Base-by-base conservation (phyloP, 2,888 invertebrate genomes). In the Trachelus stipa region DNA sequence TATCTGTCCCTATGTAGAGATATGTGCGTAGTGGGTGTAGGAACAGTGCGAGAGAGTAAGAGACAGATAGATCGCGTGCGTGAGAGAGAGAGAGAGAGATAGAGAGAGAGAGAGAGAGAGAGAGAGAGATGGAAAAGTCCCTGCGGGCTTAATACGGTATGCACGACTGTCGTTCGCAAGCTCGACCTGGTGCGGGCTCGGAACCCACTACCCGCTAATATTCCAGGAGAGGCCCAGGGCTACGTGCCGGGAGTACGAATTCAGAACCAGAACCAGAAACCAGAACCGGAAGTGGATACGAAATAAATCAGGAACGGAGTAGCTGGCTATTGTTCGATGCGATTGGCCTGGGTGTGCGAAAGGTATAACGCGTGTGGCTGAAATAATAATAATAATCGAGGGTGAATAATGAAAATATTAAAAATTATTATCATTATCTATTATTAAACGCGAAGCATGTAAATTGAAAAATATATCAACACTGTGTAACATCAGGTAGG, bases 131-230 rank as follows among this genome's bases (percentile, higher is more conserved):
- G 83, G 85, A 78, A 84, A 85, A 87, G 86, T 86, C 87, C 89
- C 90, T 79, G 81, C 83, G 89, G 90, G 89, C 88, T 90, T 90
- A 89, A 91, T 90, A 90, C 89, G 85, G 90, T 90, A 90, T 91
- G 90, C 90, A 90, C 87, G 89, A 85, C 88, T 85, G 88, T 87
- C 81, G 82, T 79, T 82, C 80, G 80, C 86, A 79, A 84, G 86
- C 87, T 83, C 85, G 86, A 83, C 81, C 87, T 85, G 82, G 84
- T 86, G 86, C 86, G 86, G 88, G 83, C 89, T 86, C 85, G 85
- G 85, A 86, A 88, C 84, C 87, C 83, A 84, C 89, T 86, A 87
- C 87, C 84, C 86, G 88, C 90, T 90, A 90, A 90, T 90, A 90
- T 90, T 91, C 88, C 88, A 87, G 87, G 86, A 87, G 88, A 84